phyloP scores from a whole-genome alignment of 2,888 invertebrate genomes.

The Dilophus febrilis region DNA sequence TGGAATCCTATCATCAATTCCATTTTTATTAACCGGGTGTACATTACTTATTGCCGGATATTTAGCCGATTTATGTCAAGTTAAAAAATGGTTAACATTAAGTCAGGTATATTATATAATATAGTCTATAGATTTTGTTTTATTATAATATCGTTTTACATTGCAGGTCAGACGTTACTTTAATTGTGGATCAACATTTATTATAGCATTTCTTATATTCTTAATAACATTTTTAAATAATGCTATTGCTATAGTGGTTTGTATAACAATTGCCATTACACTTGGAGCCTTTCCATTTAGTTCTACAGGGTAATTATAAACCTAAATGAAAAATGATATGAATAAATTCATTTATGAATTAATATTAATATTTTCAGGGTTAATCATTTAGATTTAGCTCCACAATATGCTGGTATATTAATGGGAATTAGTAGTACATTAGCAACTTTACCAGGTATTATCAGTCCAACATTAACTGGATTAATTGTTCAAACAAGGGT shows the following conservation, averaged over 20 bases:
- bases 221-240: conserved; percentile 57
- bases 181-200: conserved; percentile 54
- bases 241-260: conserved; percentile 54
- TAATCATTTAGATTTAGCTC: conserved; percentile 79
- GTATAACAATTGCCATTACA: conserved; percentile 74
- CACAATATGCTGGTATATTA: conserved; percentile 76
- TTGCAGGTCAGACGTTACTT: conserved; percentile 59
- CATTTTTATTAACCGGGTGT: conserved; percentile 76
- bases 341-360: neutral
- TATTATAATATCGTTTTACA: conserved; percentile 25
- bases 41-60: conserved; percentile 66
- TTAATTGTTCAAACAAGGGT: conserved; percentile 57
- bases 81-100: conserved; percentile 44
- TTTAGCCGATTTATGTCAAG: conserved; percentile 60
- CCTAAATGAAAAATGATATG: neutral
- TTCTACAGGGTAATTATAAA: conserved; percentile 3
- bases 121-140: too few relatives aligned
- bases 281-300: conserved; percentile 87
- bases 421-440: conserved; percentile 87
- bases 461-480: conserved; percentile 73
- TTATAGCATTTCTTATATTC: conserved; percentile 75
- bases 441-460: conserved; percentile 79
- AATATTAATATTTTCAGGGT: conserved; percentile 34
- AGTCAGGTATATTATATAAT: conserved; percentile 41
- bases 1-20: conserved; percentile 70